Percentiles rank a stretch among this genome's conserved stretches.
phyloP scores from a whole-genome alignment of 2,797 vertebrate genomes.

The Molossus alvarezi region DNA sequence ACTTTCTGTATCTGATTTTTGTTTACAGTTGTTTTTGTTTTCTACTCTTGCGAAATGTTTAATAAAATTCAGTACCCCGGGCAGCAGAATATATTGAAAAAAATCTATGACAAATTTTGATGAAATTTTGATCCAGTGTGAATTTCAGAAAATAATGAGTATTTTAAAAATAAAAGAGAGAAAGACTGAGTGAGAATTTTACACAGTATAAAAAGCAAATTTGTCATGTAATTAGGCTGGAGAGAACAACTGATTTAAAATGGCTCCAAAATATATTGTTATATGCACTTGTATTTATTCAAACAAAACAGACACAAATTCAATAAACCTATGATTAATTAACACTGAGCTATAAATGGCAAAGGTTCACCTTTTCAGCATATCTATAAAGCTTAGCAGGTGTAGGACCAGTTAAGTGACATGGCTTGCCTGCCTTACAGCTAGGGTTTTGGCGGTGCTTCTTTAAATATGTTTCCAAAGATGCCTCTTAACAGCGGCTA shows the following conservation, averaged over 20 bases:
- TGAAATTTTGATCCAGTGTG: slow-evolving; percentile 75
- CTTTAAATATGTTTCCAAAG: not conserved
- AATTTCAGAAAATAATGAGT: slow-evolving; percentile 82
- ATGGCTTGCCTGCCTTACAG: not conserved
- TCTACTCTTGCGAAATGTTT: slow-evolving; percentile 78
- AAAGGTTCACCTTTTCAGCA: not conserved
- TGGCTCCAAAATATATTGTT: not conserved
- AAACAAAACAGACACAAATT: not conserved
- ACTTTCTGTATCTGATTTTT: slow-evolving; percentile 77
- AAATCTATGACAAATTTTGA: slow-evolving; percentile 77
- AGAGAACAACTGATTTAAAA: not conserved
- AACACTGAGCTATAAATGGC: slow-evolving; percentile 19
- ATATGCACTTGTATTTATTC: slow-evolving; percentile 2
- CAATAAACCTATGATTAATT: slow-evolving; percentile 40
- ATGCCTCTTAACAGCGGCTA: not conserved
- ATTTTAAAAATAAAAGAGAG: slow-evolving; percentile 71
- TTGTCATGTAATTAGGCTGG: not conserved
- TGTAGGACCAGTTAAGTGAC: not conserved
- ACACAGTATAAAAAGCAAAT: slow-evolving; percentile 46
- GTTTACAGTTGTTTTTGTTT: slow-evolving; percentile 79
- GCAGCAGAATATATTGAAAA: slow-evolving; percentile 75
- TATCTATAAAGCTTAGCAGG: not conserved
- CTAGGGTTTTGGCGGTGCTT: not conserved
- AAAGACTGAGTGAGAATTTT: slow-evolving; percentile 52
- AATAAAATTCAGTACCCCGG: slow-evolving; percentile 78